Conservation (phyloP, 2,888 invertebrate species). For the Magallana nippona region DNA sequence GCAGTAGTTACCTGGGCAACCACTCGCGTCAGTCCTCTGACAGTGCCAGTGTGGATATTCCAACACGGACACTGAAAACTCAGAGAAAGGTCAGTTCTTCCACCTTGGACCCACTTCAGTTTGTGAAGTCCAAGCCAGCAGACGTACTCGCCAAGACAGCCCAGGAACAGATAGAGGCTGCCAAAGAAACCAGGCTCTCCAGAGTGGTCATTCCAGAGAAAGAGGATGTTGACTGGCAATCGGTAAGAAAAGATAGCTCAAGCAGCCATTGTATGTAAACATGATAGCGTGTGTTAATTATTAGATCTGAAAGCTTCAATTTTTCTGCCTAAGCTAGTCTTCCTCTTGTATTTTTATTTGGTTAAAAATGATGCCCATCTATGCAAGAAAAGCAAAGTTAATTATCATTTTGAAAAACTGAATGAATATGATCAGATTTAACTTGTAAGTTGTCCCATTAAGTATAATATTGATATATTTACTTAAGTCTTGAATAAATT, state of each 20-base stretch:
- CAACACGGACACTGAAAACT: conserved; percentile 50
- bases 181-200: conserved; percentile 69
- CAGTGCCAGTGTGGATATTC: conserved; percentile 63
- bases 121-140: conserved; percentile 71
- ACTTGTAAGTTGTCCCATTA: too few relatives aligned
- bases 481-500: too few relatives aligned
- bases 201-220: conserved; percentile 55
- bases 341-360: too few relatives aligned
- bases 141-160: conserved; percentile 72
- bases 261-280: too few relatives aligned
- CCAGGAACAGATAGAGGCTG: conserved; percentile 71
- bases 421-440: too few relatives aligned
- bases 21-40: conserved; percentile 75
- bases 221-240: conserved; percentile 74
- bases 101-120: conserved; percentile 75
- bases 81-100: conserved; percentile 59
- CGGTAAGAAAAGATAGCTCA: conserved; percentile 64
- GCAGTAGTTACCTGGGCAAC: conserved; percentile 60
- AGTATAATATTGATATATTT: too few relatives aligned
- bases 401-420: too few relatives aligned
- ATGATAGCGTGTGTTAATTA: background rate
- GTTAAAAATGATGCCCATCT: too few relatives aligned
- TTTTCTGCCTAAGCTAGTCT: background rate
- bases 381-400: too few relatives aligned
- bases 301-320: background rate